These are phyloP conservation scores for Anguilla rostrata DNA, from an alignment of 2,113 vertebrate species.

Conservation along the genomic window DNA sequence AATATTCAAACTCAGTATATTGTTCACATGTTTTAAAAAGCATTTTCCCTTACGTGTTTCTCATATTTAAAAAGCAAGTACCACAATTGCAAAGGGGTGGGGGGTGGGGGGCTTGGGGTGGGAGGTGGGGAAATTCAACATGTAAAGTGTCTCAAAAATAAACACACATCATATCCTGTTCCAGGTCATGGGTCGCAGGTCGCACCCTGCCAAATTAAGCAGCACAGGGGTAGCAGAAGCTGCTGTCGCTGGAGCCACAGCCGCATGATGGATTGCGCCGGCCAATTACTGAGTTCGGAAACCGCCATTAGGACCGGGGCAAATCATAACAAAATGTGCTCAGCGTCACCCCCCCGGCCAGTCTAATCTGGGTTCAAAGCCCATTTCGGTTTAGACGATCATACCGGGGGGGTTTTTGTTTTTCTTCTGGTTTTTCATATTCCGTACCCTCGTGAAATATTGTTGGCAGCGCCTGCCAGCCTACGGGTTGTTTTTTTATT, in stretches of 20 bases:
- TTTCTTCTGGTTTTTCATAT: constrained; percentile 42
- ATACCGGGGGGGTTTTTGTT: constrained; percentile 31
- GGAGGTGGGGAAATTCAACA: constrained; percentile 41
- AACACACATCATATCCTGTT: constrained; percentile 68
- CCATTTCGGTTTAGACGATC: constrained; percentile 27
- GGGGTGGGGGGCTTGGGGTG: too few species aligned
- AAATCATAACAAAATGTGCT: constrained; percentile 6
- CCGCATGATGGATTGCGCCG: constrained; percentile 44
- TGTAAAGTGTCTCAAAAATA: constrained; percentile 54
- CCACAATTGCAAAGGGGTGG: constrained; percentile 34
- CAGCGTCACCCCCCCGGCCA: constrained; percentile 7
- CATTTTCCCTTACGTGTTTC: background rate
- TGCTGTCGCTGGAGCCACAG: constrained; percentile 48
- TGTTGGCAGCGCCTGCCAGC: constrained; percentile 23
- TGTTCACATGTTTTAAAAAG: background rate
- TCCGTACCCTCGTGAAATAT: constrained; percentile 40
- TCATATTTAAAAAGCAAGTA: background rate
- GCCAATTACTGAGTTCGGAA: constrained; percentile 31
- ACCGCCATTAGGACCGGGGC: background rate
- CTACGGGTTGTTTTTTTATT: constrained; percentile 46
- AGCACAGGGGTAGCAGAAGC: constrained; percentile 44
- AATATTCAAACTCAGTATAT: background rate
- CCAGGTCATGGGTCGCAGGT: constrained; percentile 58
- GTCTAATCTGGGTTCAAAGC: constrained; percentile 26
- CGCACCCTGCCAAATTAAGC: constrained; percentile 57